Base-by-base conservation (phyloP, 1,140 invertebrate genomes). In the Diplogasteroides magnus region DNA sequence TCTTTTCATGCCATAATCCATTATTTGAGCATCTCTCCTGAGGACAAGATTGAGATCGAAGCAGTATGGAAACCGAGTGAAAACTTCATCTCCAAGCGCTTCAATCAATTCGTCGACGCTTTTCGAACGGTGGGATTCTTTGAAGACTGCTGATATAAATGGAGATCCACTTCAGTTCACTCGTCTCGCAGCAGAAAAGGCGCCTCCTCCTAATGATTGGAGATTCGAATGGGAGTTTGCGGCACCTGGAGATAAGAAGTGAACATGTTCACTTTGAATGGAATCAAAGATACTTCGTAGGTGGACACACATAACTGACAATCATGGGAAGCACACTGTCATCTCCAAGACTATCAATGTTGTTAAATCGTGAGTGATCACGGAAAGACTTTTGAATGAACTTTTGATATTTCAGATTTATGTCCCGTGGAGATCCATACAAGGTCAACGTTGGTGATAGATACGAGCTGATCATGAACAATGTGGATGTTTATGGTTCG, bases 11-110 rank as follows among this genome's bases (percentile, higher is more conserved):
- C 25, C 32, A n/a, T 1, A 19, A 55, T 26, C 27, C 15, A 58
- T 57, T 2, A 23, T 68, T 64, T 31, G 19, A 69, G 68, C 59
- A 62, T 69, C 26, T 61, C 68, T 25, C 68, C 68, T 15, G 68
- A 69, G 64, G 68, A 69, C 25, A 62, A 37, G 15, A n/a, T 64
- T 11, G 68, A 69, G 31, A 69, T 69, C n/a, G 68, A 69, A n/a
- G 57, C 59, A 28, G 64, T 62, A 0, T 69, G 64, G 28, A 69
- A 69, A 25, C 68, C 68, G 29, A 62, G 59, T 0, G 61, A 61
- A 1, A 62, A 62, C 23, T 31, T 26, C 14, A 61, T 69, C 37
- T 61, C 61, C 23, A 14, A 62, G 59, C 19, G 31, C 1, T 1
- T 64, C 11, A 63, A 69, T 37, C 57, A 69, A 28, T n/a, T 58